phyloP scores from a whole-genome alignment of 2,888 invertebrate genomes.

The Pyrrhosoma nymphula region DNA sequence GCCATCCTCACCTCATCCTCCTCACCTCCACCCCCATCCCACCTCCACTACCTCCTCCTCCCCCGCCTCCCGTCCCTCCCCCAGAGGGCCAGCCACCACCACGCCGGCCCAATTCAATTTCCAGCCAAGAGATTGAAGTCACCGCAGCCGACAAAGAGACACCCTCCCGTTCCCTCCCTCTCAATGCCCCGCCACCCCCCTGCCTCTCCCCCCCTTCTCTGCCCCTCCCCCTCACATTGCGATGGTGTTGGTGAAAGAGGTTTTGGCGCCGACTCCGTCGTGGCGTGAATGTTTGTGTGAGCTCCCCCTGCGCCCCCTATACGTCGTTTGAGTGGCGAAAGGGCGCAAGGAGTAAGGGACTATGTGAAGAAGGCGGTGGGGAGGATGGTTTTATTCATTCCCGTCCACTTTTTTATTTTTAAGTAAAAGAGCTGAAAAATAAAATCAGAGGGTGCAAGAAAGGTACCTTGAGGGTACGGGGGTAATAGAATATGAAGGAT shows the following conservation, averaged over 20 bases:
- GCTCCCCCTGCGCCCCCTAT: not conserved
- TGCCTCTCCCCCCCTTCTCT: not conserved
- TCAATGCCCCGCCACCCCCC: not conserved
- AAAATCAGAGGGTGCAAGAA: not conserved
- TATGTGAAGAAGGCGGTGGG: not conserved
- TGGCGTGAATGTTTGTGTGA: not conserved
- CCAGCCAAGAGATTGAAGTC: constrained; percentile 54
- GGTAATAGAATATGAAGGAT: too few relatives aligned
- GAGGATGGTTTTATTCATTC: not conserved
- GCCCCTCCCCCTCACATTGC: not conserved
- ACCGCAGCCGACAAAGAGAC: constrained; percentile 61
- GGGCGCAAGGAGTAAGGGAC: too few relatives aligned
- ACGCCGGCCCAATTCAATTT: constrained; percentile 58
- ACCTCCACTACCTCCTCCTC: not conserved
- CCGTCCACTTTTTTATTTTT: not conserved
- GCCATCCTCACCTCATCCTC: not conserved
- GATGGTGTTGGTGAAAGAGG: constrained; percentile 9
- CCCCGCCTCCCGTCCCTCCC: not conserved
- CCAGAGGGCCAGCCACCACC: not conserved
- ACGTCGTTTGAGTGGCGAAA: not conserved
- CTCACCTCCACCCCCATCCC: not conserved
- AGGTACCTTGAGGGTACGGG: too few relatives aligned
- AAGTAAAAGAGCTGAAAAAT: too few relatives aligned
- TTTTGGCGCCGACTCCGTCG: not conserved
- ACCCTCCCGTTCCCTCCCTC: not conserved